Evolutionary conservation across 2,113 vertebrate genomes (phyloP).

Genomic region (Rhabdomys dilectus): DNA sequence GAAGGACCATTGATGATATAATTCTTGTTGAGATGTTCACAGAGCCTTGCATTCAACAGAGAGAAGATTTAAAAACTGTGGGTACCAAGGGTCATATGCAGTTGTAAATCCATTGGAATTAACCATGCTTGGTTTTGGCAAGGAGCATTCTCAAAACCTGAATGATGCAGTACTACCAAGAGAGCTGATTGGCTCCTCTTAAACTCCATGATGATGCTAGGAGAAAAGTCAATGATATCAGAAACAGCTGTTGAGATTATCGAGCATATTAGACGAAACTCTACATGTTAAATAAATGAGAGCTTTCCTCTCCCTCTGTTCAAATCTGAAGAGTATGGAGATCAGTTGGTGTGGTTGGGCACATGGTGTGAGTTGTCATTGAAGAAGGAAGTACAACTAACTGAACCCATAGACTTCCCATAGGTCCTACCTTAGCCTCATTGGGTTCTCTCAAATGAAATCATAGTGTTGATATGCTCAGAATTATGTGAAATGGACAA

Average conservation of each 20-base stretch:
- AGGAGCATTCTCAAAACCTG: not conserved
- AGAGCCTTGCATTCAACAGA: not conserved
- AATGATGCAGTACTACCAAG: not conserved
- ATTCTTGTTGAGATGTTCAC: not conserved
- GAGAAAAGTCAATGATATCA: not conserved
- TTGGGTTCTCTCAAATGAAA: not conserved
- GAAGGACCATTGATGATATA: not conserved
- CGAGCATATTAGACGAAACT: not conserved
- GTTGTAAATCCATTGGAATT: not conserved
- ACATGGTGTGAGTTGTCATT: too few relatives aligned
- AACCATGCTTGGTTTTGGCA: not conserved
- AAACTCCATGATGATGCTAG: not conserved
- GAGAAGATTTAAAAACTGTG: not conserved
- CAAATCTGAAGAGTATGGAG: not conserved
- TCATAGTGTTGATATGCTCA: not conserved
- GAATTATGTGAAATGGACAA: not conserved
- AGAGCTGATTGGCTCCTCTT: not conserved
- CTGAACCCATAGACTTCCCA: not conserved
- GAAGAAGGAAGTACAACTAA: not conserved
- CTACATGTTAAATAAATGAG: not conserved
- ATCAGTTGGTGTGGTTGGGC: too few relatives aligned
- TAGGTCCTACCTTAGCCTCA: too few relatives aligned
- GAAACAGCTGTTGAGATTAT: not conserved
- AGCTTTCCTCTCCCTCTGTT: not conserved
- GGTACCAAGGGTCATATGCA: accelerated